Conservation (phyloP, 1,140 invertebrate genomes). For the Anastrepha ludens region DNA sequence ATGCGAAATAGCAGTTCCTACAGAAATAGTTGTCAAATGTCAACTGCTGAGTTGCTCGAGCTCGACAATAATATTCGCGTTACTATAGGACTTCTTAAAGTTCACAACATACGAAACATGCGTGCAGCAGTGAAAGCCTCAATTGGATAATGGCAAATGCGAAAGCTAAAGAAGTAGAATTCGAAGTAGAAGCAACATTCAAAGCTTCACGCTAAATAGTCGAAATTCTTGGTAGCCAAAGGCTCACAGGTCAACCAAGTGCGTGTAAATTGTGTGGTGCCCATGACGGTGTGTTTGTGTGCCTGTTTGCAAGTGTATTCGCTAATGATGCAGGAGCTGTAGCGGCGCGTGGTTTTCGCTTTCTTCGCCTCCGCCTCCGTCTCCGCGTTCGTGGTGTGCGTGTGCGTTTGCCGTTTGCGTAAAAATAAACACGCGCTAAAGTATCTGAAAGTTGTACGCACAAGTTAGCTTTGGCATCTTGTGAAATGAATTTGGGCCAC, state of each 20-base stretch:
- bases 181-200: background rate
- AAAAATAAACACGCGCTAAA: constrained; percentile 52
- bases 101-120: background rate
- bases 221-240: background rate
- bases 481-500: background rate
- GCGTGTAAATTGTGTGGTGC: background rate
- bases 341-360: background rate
- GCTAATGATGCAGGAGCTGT: background rate
- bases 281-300: background rate
- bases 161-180: background rate
- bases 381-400: background rate
- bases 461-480: background rate
- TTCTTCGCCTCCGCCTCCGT: background rate
- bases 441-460: background rate
- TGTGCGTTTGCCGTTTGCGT: constrained; percentile 19
- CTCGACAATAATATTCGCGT: constrained; percentile 2
- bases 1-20: background rate
- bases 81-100: background rate
- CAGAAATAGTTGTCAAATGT: background rate
- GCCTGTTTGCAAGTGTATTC: background rate
- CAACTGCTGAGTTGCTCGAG: background rate
- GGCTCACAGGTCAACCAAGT: background rate
- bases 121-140: background rate
- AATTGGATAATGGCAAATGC: background rate
- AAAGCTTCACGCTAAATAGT: background rate